A percentile compares a stretch with the other conserved stretches of the same genome.
Conservation (phyloP, 2,888 invertebrate genomes). For the Entomobrya proxima region DNA sequence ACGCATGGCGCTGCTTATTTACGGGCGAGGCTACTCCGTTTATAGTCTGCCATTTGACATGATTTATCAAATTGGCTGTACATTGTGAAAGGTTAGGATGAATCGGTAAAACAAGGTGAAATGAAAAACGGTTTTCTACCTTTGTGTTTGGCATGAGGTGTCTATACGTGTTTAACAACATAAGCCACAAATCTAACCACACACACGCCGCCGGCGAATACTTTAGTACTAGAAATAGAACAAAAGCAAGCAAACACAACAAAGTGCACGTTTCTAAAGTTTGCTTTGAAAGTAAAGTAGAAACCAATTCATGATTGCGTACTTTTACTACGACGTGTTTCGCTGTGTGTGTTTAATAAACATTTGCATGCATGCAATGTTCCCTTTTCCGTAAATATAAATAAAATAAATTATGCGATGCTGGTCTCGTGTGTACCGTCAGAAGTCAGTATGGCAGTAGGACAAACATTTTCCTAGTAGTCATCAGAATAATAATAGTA, state of each 20-base stretch:
- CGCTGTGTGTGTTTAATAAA: background rate
- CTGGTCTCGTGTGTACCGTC: background rate
- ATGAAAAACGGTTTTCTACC: background rate
- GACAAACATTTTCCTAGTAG: background rate
- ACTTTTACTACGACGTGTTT: background rate
- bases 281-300: background rate
- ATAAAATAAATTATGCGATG: background rate
- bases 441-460: background rate
- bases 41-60: background rate
- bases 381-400: background rate
- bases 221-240: background rate
- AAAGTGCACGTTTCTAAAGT: background rate
- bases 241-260: background rate
- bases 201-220: background rate
- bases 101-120: constrained; percentile 3
- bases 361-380: constrained; percentile 7
- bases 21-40: background rate
- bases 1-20: background rate
- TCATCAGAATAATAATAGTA: background rate
- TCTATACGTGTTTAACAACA: constrained; percentile 16
- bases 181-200: constrained; percentile 9
- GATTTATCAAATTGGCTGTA: constrained; percentile 16
- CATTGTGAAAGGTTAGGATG: constrained; percentile 44
- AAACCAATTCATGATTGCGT: background rate
- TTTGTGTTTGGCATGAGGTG: background rate